Evolutionary conservation across 37 sponge, comb jelly and placozoan species (phyloP).

Genomic region (Chondrosia reniformis): DNA sequence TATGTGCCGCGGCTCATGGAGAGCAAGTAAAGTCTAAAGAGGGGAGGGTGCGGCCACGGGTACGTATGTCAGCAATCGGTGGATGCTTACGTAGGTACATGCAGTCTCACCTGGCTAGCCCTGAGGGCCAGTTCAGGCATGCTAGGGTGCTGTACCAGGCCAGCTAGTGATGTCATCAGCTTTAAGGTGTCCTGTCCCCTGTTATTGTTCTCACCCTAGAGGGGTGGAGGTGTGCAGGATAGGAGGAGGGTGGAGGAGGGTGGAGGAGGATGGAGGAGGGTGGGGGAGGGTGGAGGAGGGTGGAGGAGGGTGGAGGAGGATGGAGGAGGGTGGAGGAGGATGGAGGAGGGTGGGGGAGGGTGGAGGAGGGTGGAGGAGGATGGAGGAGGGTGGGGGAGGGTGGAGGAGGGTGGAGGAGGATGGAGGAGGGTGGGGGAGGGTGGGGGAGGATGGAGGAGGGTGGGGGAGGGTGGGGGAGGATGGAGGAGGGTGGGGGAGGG

Average conservation of each 20-base stretch:
- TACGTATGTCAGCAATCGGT: background rate
- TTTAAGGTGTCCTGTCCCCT: conserved; percentile 36
- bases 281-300: background rate
- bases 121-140: conserved; percentile 48
- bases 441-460: background rate
- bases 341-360: too few relatives aligned
- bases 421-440: too few relatives aligned
- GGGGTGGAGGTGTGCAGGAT: too few relatives aligned
- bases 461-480: background rate
- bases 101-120: conserved; percentile 48
- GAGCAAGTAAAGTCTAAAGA: conserved; percentile 42
- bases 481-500: background rate
- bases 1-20: conserved; percentile 71
- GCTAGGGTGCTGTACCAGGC: conserved; percentile 63
- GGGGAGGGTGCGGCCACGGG: background rate
- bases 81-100: background rate
- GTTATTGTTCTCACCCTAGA: conserved; percentile 17
- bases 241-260: too few relatives aligned
- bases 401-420: background rate
- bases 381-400: background rate
- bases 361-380: background rate
- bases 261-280: background rate
- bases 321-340: background rate
- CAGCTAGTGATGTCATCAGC: conserved; percentile 70
- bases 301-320: background rate